Evolutionary conservation across 2,113 vertebrate genomes (phyloP).

Genomic region (Myxocyprinus asiaticus): DNA sequence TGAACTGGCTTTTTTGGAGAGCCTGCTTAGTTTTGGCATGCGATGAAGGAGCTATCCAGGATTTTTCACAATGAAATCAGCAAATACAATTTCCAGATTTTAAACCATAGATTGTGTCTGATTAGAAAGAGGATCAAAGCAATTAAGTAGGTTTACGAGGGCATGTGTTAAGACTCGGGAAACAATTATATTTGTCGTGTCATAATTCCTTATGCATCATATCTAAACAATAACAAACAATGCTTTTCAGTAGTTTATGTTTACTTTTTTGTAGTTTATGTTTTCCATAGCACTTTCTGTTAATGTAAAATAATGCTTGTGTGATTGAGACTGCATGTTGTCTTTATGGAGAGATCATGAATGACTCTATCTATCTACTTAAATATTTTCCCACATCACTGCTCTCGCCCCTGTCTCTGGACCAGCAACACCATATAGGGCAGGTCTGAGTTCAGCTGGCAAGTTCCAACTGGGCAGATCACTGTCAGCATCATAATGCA

Average conservation of each 20-base stretch:
- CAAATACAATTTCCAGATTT: constrained; percentile 51
- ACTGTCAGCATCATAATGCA: constrained; percentile 30
- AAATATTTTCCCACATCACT: neutral
- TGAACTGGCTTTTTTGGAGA: constrained; percentile 39
- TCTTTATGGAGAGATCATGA: too few species aligned
- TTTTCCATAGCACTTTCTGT: neutral
- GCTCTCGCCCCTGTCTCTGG: neutral
- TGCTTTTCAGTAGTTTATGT: neutral
- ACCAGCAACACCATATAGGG: neutral
- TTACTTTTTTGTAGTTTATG: neutral
- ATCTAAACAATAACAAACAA: neutral
- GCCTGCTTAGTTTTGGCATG: constrained; percentile 19
- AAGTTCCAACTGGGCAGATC: neutral
- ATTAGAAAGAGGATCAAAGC: constrained; percentile 53
- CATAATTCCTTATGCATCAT: constrained; percentile 27
- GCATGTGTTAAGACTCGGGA: constrained; percentile 38
- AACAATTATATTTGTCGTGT: constrained; percentile 44
- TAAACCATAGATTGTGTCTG: constrained; percentile 52
- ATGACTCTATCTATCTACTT: too few species aligned
- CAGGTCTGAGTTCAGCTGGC: neutral
- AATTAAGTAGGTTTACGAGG: constrained; percentile 45
- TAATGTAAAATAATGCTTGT: neutral
- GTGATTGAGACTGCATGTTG: too few species aligned
- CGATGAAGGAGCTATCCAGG: constrained; percentile 25
- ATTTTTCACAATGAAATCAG: constrained; percentile 37